A percentile compares a stretch with the other conserved stretches of the same genome.
phyloP scores from a whole-genome alignment of 2,113 vertebrate genomes.

The Xiphorhynchus elegans region DNA sequence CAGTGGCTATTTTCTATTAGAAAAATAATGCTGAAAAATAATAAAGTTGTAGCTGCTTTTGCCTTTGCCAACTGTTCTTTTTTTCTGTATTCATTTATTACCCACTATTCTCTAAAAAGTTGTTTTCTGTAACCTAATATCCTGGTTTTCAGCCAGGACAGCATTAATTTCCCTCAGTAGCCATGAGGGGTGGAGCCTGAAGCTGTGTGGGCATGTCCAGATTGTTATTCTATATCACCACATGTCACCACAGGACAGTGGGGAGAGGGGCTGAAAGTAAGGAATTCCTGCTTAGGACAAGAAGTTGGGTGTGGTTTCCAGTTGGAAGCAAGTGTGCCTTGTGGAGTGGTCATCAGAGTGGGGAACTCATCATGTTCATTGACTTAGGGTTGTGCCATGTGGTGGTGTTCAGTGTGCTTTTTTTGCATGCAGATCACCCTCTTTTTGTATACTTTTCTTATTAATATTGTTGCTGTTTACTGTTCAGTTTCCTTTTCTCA shows the following conservation, averaged over 20 bases:
- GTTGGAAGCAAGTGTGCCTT: not conserved
- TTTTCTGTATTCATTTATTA: not conserved
- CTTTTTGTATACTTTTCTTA: not conserved
- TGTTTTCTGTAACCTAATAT: not conserved
- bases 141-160: not conserved
- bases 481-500: not conserved
- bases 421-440: not conserved
- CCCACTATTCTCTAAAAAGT: not conserved
- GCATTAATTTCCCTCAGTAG: not conserved
- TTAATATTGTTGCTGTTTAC: not conserved
- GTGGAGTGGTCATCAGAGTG: not conserved
- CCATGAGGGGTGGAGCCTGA: not conserved
- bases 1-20: not conserved
- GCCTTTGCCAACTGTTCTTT: not conserved
- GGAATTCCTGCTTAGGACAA: not conserved
- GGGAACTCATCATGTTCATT: not conserved
- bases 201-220: not conserved
- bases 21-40: not conserved
- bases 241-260: not conserved
- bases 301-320: not conserved
- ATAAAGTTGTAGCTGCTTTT: conserved; percentile 2
- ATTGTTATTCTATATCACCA: not conserved
- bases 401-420: not conserved
- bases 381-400: fast-evolving
- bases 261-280: not conserved